Percentiles rank a stretch among this genome's conserved stretches.
phyloP scores from a whole-genome alignment of 2,797 vertebrate species.

The Enteromius fasciolatus region DNA sequence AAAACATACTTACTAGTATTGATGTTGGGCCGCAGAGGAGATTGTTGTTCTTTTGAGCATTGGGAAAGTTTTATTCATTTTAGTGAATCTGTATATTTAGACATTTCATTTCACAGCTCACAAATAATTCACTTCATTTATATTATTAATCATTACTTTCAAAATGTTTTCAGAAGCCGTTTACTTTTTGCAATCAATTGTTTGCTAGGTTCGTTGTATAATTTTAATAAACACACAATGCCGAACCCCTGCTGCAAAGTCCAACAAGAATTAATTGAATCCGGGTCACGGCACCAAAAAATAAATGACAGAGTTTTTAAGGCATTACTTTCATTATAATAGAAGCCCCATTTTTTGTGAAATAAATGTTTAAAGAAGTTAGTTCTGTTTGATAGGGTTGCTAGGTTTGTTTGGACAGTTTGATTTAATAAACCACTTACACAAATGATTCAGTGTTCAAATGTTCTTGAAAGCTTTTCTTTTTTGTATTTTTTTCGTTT shows the following conservation, averaged over 20 bases:
- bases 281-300: slow-evolving; percentile 1
- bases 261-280: background rate
- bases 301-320: background rate
- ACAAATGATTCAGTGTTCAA: background rate
- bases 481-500: background rate
- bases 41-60: background rate
- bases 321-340: background rate
- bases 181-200: background rate
- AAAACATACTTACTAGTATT: background rate
- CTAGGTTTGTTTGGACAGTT: background rate
- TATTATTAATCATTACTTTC: background rate
- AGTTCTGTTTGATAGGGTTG: background rate
- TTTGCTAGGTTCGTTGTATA: background rate
- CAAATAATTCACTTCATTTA: background rate
- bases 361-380: background rate
- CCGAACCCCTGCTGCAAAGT: background rate
- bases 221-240: background rate
- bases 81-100: background rate
- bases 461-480: background rate
- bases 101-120: background rate
- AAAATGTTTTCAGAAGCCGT: background rate
- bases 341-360: background rate
- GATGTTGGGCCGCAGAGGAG: background rate
- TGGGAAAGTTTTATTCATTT: background rate
- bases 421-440: background rate